Percentiles rank a stretch among this genome's conserved stretches.
These are phyloP conservation scores for Hystrix cristata DNA, from an alignment of 2,113 vertebrate genomes.

Conservation along the genomic window DNA sequence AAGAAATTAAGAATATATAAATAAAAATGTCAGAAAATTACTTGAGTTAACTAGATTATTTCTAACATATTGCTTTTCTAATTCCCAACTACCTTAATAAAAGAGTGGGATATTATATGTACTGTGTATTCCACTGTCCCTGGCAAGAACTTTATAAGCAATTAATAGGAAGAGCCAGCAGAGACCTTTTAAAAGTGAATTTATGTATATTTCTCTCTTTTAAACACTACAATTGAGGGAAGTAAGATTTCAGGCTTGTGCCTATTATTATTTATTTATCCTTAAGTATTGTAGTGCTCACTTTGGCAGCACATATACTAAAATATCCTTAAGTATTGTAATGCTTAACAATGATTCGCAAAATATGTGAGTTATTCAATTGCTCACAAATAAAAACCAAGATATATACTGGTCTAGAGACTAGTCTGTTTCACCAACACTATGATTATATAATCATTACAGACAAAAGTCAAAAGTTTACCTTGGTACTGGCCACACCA, in stretches of 20 bases:
- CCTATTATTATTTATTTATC: neutral
- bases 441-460: neutral
- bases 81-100: neutral
- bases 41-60: constrained; percentile 47
- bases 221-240: neutral
- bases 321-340: neutral
- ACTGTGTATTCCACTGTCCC: neutral
- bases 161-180: neutral
- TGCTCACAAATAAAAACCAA: neutral
- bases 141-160: neutral
- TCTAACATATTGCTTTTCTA: constrained; percentile 49
- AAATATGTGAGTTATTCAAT: neutral
- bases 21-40: constrained; percentile 40
- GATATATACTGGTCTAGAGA: neutral
- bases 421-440: neutral
- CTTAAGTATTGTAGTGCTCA: neutral
- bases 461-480: constrained; percentile 78
- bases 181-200: neutral
- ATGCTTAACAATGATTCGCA: neutral
- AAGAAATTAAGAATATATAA: neutral
- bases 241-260: neutral
- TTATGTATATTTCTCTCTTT: neutral
- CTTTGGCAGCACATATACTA: too few species aligned
- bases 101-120: neutral
- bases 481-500: constrained; percentile 99